Evolutionary conservation across 2,113 vertebrate genomes (phyloP).

Genomic region (Xiphias gladius): DNA sequence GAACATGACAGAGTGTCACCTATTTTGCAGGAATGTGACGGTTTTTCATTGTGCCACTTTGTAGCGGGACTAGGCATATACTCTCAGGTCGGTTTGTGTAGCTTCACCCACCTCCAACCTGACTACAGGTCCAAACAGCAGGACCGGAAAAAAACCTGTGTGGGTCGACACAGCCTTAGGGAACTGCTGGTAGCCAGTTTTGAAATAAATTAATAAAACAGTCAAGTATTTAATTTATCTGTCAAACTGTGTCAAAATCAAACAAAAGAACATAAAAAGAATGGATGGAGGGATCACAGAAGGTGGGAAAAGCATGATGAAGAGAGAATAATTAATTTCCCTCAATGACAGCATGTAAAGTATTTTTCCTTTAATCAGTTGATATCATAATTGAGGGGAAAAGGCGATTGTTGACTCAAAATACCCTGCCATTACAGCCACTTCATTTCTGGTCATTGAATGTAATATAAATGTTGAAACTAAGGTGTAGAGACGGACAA

Average conservation of each 20-base stretch:
- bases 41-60: neutral
- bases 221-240: neutral
- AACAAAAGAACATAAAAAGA: neutral
- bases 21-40: neutral
- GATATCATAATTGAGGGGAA: neutral
- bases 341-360: neutral
- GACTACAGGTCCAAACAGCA: neutral
- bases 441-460: conserved; percentile 1
- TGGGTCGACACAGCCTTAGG: neutral
- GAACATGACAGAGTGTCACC: neutral
- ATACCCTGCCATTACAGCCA: neutral
- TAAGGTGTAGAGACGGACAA: neutral
- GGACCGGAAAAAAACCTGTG: neutral
- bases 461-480: neutral
- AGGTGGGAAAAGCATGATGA: neutral
- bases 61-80: neutral
- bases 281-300: neutral
- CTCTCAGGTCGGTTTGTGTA: neutral
- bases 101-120: neutral
- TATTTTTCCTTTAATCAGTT: neutral
- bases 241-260: neutral
- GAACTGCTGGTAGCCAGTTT: neutral
- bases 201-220: neutral
- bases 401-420: neutral
- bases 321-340: neutral